These are phyloP conservation scores for Archilochus colubris DNA, from an alignment of 2,113 vertebrate species.

Conservation along the genomic window DNA sequence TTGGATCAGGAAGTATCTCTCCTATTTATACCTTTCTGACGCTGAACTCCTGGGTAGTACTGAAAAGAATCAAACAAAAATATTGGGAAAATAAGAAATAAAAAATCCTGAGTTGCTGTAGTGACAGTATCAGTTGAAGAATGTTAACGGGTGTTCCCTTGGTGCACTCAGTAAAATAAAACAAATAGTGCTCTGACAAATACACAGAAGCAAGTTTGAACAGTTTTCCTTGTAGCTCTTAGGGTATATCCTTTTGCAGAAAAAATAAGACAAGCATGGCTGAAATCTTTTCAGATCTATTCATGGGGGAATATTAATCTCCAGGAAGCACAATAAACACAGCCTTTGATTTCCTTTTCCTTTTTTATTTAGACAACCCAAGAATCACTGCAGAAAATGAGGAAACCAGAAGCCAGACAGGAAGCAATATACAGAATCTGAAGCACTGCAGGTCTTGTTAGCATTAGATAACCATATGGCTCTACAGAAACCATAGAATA, in stretches of 20 bases:
- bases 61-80: neutral
- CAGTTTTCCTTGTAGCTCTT: slow-evolving; percentile 15
- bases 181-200: slow-evolving; percentile 24
- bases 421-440: slow-evolving; percentile 52
- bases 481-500: slow-evolving; percentile 40
- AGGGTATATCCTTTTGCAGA: slow-evolving; percentile 20
- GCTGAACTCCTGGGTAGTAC: neutral
- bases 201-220: slow-evolving; percentile 21
- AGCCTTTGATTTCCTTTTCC: slow-evolving; percentile 59
- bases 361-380: slow-evolving; percentile 29
- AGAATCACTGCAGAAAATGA: slow-evolving; percentile 55
- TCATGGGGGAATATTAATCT: slow-evolving; percentile 51
- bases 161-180: slow-evolving; percentile 12
- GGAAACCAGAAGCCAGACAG: slow-evolving; percentile 58
- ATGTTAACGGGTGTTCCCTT: neutral
- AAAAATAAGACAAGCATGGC: slow-evolving; percentile 26
- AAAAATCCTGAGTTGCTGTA: neutral
- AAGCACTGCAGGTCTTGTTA: slow-evolving; percentile 53
- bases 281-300: slow-evolving; percentile 45
- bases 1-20: neutral
- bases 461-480: slow-evolving; percentile 52
- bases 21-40: neutral
- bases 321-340: slow-evolving; percentile 62
- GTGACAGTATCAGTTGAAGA: neutral
- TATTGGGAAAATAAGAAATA: neutral